A percentile compares a stretch with the other conserved stretches of the same genome.
These are phyloP conservation scores for Diachrysia chrysitis DNA, from an alignment of 2,888 invertebrate genomes.

Conservation along the genomic window DNA sequence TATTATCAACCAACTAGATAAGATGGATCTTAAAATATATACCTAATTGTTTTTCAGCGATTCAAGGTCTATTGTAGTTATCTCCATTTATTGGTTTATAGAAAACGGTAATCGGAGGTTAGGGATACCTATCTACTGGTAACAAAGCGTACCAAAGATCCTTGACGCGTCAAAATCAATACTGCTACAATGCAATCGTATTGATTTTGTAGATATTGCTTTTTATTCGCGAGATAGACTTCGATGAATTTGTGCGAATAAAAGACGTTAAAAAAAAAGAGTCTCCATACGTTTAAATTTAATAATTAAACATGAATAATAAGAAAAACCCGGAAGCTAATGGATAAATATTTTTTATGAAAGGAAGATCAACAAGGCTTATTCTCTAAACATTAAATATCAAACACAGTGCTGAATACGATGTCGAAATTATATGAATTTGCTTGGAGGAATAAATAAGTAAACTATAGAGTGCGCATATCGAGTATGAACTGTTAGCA, in stretches of 20 bases:
- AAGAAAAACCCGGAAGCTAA: not conserved
- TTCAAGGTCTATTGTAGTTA: conserved; percentile 55
- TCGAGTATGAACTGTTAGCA: too few relatives aligned
- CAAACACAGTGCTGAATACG: too few relatives aligned
- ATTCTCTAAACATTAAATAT: too few relatives aligned
- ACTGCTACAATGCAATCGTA: not conserved
- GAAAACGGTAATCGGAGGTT: conserved; percentile 55
- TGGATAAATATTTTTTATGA: not conserved
- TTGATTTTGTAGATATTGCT: not conserved
- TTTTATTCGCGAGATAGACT: not conserved
- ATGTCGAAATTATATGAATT: too few relatives aligned
- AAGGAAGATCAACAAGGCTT: too few relatives aligned
- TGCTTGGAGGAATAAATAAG: too few relatives aligned
- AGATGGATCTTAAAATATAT: conserved; percentile 58
- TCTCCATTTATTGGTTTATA: conserved; percentile 62
- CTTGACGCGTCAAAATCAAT: not conserved
- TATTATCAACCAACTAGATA: conserved; percentile 60
- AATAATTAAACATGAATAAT: not conserved
- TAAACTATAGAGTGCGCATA: too few relatives aligned
- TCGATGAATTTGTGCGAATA: not conserved
- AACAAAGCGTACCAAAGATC: not conserved
- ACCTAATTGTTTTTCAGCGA: conserved; percentile 60
- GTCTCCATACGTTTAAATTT: too few relatives aligned
- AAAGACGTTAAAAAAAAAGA: too few relatives aligned
- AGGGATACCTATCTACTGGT: conserved; percentile 8